These are phyloP conservation scores for Otolemur crassicaudatus DNA, from an alignment of 2,797 vertebrate species.

Conservation along the genomic window DNA sequence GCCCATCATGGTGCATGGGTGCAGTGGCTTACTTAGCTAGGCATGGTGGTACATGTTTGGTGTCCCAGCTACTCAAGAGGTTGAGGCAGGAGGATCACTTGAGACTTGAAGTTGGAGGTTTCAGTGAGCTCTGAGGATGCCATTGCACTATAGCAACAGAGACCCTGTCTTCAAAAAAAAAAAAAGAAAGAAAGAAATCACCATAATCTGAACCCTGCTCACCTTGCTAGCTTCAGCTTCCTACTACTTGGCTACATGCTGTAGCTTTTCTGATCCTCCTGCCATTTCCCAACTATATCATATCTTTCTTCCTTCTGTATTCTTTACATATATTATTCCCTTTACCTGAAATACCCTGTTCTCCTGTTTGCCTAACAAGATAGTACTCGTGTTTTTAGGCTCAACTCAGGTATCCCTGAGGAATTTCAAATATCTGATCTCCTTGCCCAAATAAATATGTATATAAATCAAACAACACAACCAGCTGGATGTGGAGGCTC, in stretches of 20 bases:
- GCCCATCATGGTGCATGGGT: too few species aligned
- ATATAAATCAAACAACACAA: constrained; percentile 13
- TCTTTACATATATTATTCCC: neutral
- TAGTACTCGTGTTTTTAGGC: constrained; percentile 30
- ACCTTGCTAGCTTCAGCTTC: constrained; percentile 10
- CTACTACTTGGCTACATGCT: neutral
- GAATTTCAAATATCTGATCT: constrained; percentile 25
- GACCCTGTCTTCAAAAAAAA: too few species aligned
- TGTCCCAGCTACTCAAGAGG: too few species aligned
- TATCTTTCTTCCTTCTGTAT: constrained; percentile 41
- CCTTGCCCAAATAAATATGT: neutral
- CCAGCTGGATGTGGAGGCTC: neutral
- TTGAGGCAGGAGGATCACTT: too few species aligned
- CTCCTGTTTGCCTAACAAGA: neutral
- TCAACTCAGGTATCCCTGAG: neutral
- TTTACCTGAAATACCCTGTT: neutral
- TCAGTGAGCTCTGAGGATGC: too few species aligned
- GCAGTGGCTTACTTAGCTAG: too few species aligned
- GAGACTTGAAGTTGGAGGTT: too few species aligned
- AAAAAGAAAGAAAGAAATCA: neutral
- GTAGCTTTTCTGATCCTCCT: constrained; percentile 49
- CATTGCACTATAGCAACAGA: too few species aligned
- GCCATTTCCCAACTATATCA: neutral
- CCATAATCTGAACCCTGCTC: neutral
- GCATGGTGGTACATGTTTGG: too few species aligned